These are phyloP conservation scores for Halichoeres trimaculatus DNA, from an alignment of 2,113 vertebrate species.

Conservation along the genomic window DNA sequence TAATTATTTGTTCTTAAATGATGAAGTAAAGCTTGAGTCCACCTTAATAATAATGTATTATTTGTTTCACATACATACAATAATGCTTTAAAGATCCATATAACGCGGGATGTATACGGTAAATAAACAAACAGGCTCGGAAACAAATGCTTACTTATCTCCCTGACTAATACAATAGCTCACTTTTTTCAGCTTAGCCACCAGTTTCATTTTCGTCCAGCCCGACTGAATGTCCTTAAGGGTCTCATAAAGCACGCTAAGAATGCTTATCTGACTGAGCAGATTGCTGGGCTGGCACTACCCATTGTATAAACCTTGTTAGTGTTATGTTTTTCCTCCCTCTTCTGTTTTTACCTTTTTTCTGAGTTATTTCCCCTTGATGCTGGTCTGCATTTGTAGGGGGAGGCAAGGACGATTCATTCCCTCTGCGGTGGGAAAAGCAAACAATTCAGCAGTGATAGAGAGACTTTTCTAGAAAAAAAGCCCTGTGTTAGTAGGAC, in stretches of 20 bases:
- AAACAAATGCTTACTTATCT: conserved; percentile 17
- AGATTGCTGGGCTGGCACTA: conserved; percentile 51
- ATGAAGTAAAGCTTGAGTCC: background rate
- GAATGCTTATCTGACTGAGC: conserved; percentile 56
- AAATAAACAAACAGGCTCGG: background rate
- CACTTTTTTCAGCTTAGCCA: conserved; percentile 19
- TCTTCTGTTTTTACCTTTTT: conserved; percentile 36
- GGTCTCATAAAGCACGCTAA: conserved; percentile 35
- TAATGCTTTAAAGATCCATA: background rate
- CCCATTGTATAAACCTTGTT: conserved; percentile 54
- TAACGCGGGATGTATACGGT: background rate
- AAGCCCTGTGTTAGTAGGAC: conserved; percentile 52
- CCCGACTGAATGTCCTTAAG: conserved; percentile 24
- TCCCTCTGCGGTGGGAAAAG: conserved; percentile 34
- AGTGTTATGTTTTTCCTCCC: conserved; percentile 38
- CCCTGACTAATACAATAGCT: background rate
- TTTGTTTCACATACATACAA: background rate
- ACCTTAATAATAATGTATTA: background rate
- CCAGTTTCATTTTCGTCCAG: conserved; percentile 38
- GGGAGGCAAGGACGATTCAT: conserved; percentile 51
- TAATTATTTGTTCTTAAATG: too few species aligned
- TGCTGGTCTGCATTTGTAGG: conserved; percentile 34
- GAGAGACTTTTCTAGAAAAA: conserved; percentile 38
- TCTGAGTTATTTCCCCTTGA: conserved; percentile 41
- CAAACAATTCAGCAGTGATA: conserved; percentile 58